Percentiles rank a stretch among this genome's conserved stretches.
phyloP scores from a whole-genome alignment of 2,797 vertebrate species.

The Enteromius mattozi region DNA sequence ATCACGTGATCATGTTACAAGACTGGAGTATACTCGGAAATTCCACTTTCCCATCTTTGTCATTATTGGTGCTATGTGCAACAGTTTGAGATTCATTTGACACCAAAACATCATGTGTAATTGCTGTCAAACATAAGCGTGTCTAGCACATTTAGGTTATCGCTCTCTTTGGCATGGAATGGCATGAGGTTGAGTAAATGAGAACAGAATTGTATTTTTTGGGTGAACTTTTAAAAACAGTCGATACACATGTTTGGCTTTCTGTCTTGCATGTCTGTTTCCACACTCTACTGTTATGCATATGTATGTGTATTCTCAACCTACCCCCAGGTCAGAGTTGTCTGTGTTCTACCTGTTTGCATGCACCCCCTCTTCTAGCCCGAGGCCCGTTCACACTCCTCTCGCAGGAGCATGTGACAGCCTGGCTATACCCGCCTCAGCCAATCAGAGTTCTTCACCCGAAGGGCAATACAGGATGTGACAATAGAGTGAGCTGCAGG shows the following conservation, averaged over 20 bases:
- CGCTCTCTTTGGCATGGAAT: neutral
- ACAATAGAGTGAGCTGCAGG: slow-evolving; percentile 49
- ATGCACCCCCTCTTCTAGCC: slow-evolving; percentile 31
- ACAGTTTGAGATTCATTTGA: neutral
- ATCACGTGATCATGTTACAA: neutral
- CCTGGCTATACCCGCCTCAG: neutral
- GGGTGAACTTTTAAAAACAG: neutral
- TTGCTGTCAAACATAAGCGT: neutral
- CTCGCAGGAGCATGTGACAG: slow-evolving; percentile 40
- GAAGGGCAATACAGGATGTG: slow-evolving; percentile 33
- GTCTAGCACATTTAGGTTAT: neutral
- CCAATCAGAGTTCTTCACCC: slow-evolving; percentile 47
- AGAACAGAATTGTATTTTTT: neutral
- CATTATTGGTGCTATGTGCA: neutral
- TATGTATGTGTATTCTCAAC: slow-evolving; percentile 11
- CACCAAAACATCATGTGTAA: neutral
- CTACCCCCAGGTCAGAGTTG: slow-evolving; percentile 50
- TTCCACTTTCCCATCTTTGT: neutral
- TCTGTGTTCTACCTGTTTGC: slow-evolving; percentile 50
- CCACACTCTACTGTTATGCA: neutral
- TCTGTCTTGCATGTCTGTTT: slow-evolving; percentile 1
- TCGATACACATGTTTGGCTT: neutral
- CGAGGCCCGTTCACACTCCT: slow-evolving; percentile 49
- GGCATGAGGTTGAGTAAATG: neutral
- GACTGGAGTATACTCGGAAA: neutral